Evolutionary conservation across 2,113 vertebrate genomes (phyloP), one percentile per base, ranked within the genome.

Genomic region (Archocentrus centrarchus): DNA sequence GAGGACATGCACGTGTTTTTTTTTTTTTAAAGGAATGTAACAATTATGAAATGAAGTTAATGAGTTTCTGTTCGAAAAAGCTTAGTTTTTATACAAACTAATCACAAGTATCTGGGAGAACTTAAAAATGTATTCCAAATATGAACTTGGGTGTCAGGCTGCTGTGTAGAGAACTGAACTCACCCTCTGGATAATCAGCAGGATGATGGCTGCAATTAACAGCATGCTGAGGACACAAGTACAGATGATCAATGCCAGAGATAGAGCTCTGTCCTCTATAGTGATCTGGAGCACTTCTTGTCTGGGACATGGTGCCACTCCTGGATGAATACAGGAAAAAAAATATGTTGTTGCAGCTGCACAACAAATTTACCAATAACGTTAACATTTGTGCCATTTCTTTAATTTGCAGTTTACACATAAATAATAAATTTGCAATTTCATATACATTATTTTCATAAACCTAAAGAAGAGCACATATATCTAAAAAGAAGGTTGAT

Each of bases 171-270:
- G 1, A 14, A 17, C 13, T 59, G 55, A 50, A 79, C 79, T 86
- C 63, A 90, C 90, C 77, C 0, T 66, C 1, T 17, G 57, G 53
- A 79, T 0, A 5, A 87, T 53, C 11, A 85, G 30, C 15, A 91
- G 27, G 32, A 55, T 58, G 58, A 79, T 7, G 30, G 75, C 27
- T 15, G 59, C 5, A 7, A 27, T 81, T 1, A 68, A 3, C 5
- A 90, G 24, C 1, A 8, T 2, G 24, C 39, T 47, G 50, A 59
- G 20, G 20, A 8, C 10, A 13, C 57, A 66, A 32, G 66, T 18
- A 3, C 53, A 11, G 1, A 66, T 2, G 7, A 63, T n/a, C 41
- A 75, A 5, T 22, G 50, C 13, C 13, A 70, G 17, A 6, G 0
- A 2, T 2, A 6, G 64, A 32, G 5, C 11, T 5, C 17, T 2